A percentile compares a stretch with the other conserved stretches of the same genome.
phyloP scores from a whole-genome alignment of 2,113 vertebrate species.

The Hystrix cristata region DNA sequence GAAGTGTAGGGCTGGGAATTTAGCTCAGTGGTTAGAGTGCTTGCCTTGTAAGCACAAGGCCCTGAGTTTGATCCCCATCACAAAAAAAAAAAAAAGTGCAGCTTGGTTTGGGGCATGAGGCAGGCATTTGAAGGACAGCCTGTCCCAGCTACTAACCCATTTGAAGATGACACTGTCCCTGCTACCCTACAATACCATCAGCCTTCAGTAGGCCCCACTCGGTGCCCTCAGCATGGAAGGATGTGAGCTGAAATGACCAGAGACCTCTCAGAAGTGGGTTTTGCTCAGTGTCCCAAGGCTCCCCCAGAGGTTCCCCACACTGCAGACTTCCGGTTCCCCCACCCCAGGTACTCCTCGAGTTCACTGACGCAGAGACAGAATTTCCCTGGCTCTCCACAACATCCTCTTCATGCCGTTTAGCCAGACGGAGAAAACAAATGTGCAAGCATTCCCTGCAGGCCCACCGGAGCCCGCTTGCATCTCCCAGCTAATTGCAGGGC shows the following conservation, averaged over 20 bases:
- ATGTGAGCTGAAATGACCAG: not conserved
- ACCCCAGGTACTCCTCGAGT: not conserved
- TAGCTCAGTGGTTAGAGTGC: no score
- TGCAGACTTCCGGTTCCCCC: not conserved
- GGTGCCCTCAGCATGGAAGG: not conserved
- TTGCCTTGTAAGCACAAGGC: no score
- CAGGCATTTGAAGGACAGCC: slow-evolving; percentile 19
- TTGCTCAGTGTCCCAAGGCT: not conserved
- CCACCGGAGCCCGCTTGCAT: not conserved
- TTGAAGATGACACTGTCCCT: not conserved
- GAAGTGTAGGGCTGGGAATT: not conserved
- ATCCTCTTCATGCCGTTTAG: not conserved
- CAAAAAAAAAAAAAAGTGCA: not conserved
- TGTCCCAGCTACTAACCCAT: not conserved
- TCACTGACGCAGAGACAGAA: not conserved
- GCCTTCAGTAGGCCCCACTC: not conserved
- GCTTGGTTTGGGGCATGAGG: not conserved
- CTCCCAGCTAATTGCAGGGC: not conserved
- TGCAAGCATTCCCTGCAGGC: not conserved
- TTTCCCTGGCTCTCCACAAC: not conserved
- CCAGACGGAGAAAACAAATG: not conserved
- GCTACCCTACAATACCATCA: not conserved
- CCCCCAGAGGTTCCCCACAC: not conserved
- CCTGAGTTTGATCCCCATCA: no score
- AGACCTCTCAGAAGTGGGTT: not conserved